These are phyloP conservation scores for Drosophila diplacantha DNA, from an alignment of 2,888 invertebrate genomes.

Conservation along the genomic window DNA sequence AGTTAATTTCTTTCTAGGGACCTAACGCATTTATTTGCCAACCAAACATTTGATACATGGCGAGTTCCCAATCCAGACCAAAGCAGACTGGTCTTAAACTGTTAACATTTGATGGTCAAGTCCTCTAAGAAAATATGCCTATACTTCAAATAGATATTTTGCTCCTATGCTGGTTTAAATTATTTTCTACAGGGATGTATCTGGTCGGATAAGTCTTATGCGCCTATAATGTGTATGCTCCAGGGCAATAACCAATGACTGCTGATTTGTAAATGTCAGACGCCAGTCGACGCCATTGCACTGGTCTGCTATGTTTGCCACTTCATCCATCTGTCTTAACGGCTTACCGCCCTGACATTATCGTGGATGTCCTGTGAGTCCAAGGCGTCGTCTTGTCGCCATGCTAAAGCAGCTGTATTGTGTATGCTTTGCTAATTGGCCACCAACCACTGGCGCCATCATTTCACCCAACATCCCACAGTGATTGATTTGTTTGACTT, in stretches of 20 bases:
- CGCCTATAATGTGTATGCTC: constrained; percentile 10
- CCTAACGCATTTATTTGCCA: background rate
- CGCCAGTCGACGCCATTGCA: constrained; percentile 51
- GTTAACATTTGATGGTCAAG: background rate
- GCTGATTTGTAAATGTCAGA: constrained; percentile 66
- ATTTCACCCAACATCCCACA: constrained; percentile 1
- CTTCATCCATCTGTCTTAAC: constrained; percentile 72
- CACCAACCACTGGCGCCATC: constrained; percentile 27
- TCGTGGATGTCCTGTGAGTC: constrained; percentile 26
- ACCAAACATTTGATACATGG: background rate
- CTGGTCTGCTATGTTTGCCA: constrained; percentile 64
- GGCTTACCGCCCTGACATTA: constrained; percentile 46
- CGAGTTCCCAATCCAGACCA: background rate
- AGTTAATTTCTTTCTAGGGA: background rate
- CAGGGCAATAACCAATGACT: constrained; percentile 56
- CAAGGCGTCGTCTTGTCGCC: constrained; percentile 50
- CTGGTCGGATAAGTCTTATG: background rate
- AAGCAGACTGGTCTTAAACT: background rate
- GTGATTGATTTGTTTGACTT: constrained; percentile 70
- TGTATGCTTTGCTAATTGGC: constrained; percentile 67
- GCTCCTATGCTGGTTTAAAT: background rate
- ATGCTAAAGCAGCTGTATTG: constrained; percentile 61
- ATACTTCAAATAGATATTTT: background rate
- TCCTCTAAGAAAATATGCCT: background rate
- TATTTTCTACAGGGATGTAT: background rate